Percentiles rank a stretch among this genome's conserved stretches.
Conservation (phyloP, 2,113 vertebrate species). For the Epinephelus lanceolatus region DNA sequence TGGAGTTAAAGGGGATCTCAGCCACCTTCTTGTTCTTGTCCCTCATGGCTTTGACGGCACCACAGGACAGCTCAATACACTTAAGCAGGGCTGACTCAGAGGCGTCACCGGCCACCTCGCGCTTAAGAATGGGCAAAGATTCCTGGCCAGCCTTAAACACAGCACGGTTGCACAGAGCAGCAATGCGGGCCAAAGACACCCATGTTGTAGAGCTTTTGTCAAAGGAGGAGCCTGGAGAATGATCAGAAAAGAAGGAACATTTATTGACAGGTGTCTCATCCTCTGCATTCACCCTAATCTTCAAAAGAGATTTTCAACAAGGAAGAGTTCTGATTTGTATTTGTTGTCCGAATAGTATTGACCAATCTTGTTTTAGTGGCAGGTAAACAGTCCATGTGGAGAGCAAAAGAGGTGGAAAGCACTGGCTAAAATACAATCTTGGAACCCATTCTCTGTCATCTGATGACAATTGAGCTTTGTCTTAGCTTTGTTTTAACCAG, state of each 20-base stretch:
- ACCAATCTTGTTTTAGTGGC: too few relatives aligned
- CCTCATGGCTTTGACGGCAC: constrained; percentile 88
- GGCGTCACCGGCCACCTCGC: constrained; percentile 90
- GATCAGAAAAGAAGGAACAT: fast-evolving
- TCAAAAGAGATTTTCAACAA: too few relatives aligned
- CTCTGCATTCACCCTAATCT: not conserved
- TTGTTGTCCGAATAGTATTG: too few relatives aligned
- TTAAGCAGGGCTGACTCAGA: constrained; percentile 93
- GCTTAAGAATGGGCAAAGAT: constrained; percentile 90
- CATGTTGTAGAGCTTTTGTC: constrained; percentile 93
- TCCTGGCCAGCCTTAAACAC: constrained; percentile 94
- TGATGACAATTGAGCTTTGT: too few relatives aligned
- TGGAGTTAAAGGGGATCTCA: constrained; percentile 93
- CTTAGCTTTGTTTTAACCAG: too few relatives aligned
- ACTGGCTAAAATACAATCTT: too few relatives aligned
- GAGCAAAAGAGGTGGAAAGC: too few relatives aligned
- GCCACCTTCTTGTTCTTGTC: constrained; percentile 94
- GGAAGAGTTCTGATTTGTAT: too few relatives aligned
- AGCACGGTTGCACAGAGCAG: constrained; percentile 91
- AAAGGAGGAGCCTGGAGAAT: constrained; percentile 87
- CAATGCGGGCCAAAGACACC: constrained; percentile 90
- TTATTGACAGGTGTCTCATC: not conserved
- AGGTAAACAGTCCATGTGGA: too few relatives aligned
- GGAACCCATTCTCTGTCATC: too few relatives aligned
- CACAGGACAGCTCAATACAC: constrained; percentile 92